Evolutionary conservation across 2,888 invertebrate genomes (phyloP).

Genomic region (Megalurothrips usitatus): DNA sequence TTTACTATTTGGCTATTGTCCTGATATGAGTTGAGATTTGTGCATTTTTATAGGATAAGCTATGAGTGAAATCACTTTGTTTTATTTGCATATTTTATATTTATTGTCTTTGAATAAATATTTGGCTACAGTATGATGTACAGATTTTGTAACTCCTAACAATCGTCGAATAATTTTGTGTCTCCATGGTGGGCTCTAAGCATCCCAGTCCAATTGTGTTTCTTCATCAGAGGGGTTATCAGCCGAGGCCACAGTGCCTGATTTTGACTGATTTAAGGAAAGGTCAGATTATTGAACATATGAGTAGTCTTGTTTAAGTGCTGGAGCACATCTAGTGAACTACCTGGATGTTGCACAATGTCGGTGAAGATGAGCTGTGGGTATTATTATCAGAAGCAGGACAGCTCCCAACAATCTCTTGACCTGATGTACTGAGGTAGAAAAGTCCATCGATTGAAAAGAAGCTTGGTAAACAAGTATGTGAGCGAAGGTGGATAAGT

Average conservation of each 20-base stretch:
- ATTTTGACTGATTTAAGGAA: not conserved
- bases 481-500: not conserved
- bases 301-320: not conserved
- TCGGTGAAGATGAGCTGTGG: too few species aligned
- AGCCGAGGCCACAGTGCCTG: not conserved
- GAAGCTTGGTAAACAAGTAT: too few species aligned
- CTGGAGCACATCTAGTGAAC: not conserved
- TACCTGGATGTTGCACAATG: not conserved
- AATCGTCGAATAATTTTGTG: not conserved
- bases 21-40: not conserved
- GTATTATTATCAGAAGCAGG: not conserved
- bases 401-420: not conserved
- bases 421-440: not conserved
- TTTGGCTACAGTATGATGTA: not conserved
- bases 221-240: not conserved
- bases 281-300: not conserved
- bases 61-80: not conserved
- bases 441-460: too few species aligned
- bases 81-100: slow-evolving; percentile 23
- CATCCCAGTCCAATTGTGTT: not conserved
- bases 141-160: not conserved
- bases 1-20: not conserved
- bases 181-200: not conserved
- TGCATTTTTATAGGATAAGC: not conserved
- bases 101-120: not conserved